Evolutionary conservation across 1,140 invertebrate species (phyloP), one percentile per base, ranked within the genome.

Genomic region (Drosophila rhopaloa): DNA sequence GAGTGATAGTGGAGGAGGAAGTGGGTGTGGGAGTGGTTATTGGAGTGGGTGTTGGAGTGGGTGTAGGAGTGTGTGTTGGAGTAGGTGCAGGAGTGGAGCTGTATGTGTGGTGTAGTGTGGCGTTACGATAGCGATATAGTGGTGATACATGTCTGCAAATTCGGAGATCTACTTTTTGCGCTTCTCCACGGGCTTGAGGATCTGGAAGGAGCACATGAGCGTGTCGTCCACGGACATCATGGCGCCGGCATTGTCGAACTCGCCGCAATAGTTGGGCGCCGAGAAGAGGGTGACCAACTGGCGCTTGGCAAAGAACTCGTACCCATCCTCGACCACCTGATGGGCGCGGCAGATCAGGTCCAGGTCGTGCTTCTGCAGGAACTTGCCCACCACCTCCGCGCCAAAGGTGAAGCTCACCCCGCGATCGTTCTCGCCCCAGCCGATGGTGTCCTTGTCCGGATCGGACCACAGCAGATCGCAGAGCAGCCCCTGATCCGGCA

Each of bases 191-290:
- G 98, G 98, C 94, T 99, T 99, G 91, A 99, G 93, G 79, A 99
- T 99, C 96, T 99, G 94, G 94, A 96, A 99, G 91, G 98, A 99
- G 94, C 98, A 99, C 98, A 99, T 99, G 11, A 99, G 94, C 19
- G 98, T 98, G 92, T 99, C 98, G 93, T 99, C 98, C 32, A 99
- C 98, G 79, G 97, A 98, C 98, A 99, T 99, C 97, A 99, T 99
- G 62, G 97, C 98, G 63, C 93, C 94, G 43, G 98, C 99, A 93
- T 99, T 99, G 92, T 99, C 99, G 93, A 99, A 99, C 93, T 99
- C 98, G 48, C 97, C 5, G 96, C 48, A 50, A 14, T 50, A 50
- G 29, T 50, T 50, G 8, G 48, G 48, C 1, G 48, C 48, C 27
- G 48, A 97, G 85, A 99, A 99, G 10, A 99, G 93, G 8, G 98